Conservation (phyloP, 2,888 invertebrate species). For the Scaptodrosophila latifasciaeformis region DNA sequence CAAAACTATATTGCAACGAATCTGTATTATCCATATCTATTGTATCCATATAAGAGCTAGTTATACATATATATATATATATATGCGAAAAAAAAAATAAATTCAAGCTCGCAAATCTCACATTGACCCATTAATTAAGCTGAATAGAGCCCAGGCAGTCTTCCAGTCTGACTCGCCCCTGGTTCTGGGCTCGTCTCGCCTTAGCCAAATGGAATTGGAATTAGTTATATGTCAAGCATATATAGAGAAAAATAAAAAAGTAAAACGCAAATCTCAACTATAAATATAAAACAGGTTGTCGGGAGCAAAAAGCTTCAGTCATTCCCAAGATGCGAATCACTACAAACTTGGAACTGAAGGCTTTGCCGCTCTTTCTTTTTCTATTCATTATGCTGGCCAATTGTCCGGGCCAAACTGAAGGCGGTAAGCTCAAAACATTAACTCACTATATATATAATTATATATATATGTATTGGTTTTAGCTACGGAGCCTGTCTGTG, state of each 20-base stretch:
- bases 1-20: not conserved
- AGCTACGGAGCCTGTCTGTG: constrained; percentile 65
- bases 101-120: too few species aligned
- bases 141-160: not conserved
- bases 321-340: constrained; percentile 35
- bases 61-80: constrained; percentile 12
- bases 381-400: constrained; percentile 7
- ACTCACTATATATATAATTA: too few species aligned
- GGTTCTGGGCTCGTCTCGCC: too few species aligned
- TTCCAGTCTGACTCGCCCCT: too few species aligned
- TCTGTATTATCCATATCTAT: not conserved
- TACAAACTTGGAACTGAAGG: constrained; percentile 2
- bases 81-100: constrained; percentile 7
- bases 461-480: not conserved
- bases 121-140: not conserved
- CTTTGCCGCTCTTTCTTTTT: constrained; percentile 19
- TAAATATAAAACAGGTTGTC: constrained; percentile 54
- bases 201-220: too few species aligned
- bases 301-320: constrained; percentile 20
- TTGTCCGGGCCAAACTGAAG: constrained; percentile 9
- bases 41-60: too few species aligned
- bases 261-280: constrained; percentile 13
- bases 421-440: constrained; percentile 18
- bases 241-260: too few species aligned
- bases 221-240: too few species aligned